Evolutionary conservation across 2,113 vertebrate species (phyloP).

Genomic region (Indri indri): DNA sequence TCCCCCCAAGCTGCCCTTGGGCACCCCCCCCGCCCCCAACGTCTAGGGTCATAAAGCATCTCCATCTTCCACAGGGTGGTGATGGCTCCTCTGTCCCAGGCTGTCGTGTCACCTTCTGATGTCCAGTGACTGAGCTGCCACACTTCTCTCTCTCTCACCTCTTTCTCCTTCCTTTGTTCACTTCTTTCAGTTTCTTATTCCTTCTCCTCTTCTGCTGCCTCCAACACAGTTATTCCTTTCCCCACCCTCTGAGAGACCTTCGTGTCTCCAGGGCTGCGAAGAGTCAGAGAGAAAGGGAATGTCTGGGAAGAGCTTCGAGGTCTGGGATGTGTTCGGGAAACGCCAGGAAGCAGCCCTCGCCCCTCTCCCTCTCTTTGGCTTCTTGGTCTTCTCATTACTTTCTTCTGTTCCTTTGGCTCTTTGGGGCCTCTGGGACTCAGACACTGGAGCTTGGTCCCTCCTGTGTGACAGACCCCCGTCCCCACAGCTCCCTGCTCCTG

Average conservation of each 20-base stretch:
- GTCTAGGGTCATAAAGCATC: not conserved
- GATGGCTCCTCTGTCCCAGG: not conserved
- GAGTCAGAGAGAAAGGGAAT: too few relatives aligned
- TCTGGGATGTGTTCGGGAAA: not conserved
- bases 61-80: not conserved
- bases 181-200: not conserved
- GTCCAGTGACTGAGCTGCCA: not conserved
- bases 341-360: too few relatives aligned
- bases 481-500: fast-evolving
- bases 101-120: too few relatives aligned
- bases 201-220: not conserved
- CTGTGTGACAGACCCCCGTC: not conserved
- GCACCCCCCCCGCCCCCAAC: not conserved
- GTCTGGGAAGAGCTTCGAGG: not conserved
- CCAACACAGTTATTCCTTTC: not conserved
- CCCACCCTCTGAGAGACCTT: not conserved
- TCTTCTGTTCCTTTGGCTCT: not conserved
- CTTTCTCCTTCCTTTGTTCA: not conserved
- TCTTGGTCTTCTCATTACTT: not conserved
- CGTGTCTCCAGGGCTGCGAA: not conserved
- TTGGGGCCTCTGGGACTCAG: not conserved
- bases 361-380: fast-evolving
- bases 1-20: not conserved
- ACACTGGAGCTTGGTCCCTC: not conserved
- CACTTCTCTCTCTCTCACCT: not conserved